Conservation (phyloP, 1,140 invertebrate species). For the Plodia interpunctella region DNA sequence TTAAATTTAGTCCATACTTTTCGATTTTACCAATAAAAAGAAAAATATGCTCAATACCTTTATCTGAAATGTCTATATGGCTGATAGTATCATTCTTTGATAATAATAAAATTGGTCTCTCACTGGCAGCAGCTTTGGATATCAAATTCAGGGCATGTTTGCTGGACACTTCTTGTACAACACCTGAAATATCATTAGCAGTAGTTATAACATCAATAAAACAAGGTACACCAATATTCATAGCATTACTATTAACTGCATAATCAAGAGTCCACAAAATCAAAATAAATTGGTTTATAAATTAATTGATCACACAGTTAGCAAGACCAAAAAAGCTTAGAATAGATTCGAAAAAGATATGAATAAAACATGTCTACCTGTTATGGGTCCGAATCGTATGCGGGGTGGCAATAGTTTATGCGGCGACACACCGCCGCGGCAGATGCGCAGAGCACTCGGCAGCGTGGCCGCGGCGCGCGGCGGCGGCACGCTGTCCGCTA, state of each 20-base stretch:
- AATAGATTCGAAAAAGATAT: too few species aligned
- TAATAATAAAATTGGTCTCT: constrained; percentile 32
- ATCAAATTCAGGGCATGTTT: constrained; percentile 18
- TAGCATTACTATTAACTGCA: neutral
- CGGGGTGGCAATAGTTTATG: constrained; percentile 25
- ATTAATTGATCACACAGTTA: neutral
- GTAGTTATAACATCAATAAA: too few species aligned
- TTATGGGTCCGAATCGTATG: constrained; percentile 39
- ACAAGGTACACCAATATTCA: neutral
- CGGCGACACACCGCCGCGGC: constrained; percentile 23
- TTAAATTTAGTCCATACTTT: too few species aligned
- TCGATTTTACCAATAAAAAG: too few species aligned
- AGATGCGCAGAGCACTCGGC: constrained; percentile 28
- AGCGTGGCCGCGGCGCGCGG: constrained; percentile 35
- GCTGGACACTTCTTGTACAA: constrained; percentile 16
- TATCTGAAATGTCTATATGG: constrained; percentile 39
- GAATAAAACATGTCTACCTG: constrained; percentile 26
- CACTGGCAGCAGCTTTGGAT: constrained; percentile 14
- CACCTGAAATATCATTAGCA: constrained; percentile 19
- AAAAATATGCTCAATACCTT: constrained; percentile 22
- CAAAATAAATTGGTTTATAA: neutral
- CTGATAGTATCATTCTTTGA: constrained; percentile 19
- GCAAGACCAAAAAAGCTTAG: neutral
- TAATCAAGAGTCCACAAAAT: too few species aligned
- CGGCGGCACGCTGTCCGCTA: constrained; percentile 25